Evolutionary conservation across 2,113 vertebrate species (phyloP).

Genomic region (Anguilla japonica): DNA sequence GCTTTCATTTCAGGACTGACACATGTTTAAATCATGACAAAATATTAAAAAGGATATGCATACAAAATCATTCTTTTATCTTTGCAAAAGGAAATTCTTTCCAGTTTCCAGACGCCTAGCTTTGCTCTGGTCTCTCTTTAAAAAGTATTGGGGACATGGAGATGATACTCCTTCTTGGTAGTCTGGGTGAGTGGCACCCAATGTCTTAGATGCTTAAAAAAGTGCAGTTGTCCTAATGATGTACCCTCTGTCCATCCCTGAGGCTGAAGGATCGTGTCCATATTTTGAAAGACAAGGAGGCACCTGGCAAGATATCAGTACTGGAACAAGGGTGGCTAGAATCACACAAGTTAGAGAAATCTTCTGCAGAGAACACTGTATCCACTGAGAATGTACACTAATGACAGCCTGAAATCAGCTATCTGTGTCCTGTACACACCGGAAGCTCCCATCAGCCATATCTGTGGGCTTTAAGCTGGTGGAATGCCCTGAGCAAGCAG

Average conservation of each 20-base stretch:
- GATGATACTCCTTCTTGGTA: background rate
- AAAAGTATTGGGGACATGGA: background rate
- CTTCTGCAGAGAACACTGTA: background rate
- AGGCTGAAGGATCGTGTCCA: background rate
- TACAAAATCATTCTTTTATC: background rate
- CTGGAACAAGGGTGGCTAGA: background rate
- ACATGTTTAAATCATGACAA: background rate
- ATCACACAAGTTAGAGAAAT: background rate
- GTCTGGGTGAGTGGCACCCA: background rate
- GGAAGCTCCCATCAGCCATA: background rate
- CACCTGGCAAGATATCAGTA: background rate
- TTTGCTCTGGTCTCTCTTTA: background rate
- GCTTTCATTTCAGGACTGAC: background rate
- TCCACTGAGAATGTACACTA: background rate
- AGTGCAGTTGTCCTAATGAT: background rate
- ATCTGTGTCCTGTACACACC: background rate
- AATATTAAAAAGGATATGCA: background rate
- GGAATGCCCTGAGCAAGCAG: background rate
- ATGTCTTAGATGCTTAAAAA: background rate
- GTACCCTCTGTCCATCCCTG: background rate
- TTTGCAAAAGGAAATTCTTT: background rate
- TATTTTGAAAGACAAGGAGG: background rate
- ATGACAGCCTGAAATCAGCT: background rate
- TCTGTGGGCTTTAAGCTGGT: background rate
- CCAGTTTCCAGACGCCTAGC: background rate